Evolutionary conservation across 2,888 invertebrate genomes (phyloP).

Genomic region (Tribolium freemani): DNA sequence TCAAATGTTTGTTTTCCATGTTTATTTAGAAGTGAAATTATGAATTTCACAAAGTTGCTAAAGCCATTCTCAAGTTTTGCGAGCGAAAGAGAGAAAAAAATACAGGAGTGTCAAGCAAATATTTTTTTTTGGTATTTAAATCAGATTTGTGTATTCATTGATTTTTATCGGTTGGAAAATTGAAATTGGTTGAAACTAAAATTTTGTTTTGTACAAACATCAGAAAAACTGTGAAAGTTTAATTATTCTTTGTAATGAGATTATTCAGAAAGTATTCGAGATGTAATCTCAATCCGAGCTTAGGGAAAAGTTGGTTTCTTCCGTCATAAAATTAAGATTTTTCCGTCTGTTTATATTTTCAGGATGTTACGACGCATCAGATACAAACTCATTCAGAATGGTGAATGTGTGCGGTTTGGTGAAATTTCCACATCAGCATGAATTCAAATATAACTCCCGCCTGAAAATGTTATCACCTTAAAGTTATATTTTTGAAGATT

Average conservation of each 20-base stretch:
- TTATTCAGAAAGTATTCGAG: neutral
- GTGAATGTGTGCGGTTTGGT: conserved; percentile 23
- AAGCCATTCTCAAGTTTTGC: neutral
- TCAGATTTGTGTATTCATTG: too few species aligned
- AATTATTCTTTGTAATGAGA: neutral
- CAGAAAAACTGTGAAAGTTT: neutral
- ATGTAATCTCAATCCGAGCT: neutral
- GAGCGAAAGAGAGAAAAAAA: too few species aligned
- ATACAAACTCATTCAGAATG: conserved; percentile 13
- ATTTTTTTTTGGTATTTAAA: too few species aligned
- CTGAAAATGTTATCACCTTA: conserved; percentile 12
- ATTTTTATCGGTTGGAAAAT: neutral
- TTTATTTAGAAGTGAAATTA: neutral
- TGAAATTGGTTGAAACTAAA: neutral
- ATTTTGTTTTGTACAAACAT: neutral
- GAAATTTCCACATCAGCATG: conserved; percentile 6
- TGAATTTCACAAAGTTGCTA: neutral
- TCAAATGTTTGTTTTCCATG: neutral
- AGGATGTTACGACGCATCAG: neutral
- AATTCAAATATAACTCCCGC: neutral
- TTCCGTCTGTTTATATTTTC: neutral
- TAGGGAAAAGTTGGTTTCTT: neutral
- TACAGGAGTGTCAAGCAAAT: too few species aligned
- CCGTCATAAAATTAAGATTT: neutral
- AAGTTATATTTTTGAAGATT: conserved; percentile 1